These are phyloP conservation scores for Smutsia gigantea DNA, from an alignment of 2,797 vertebrate genomes.

Conservation along the genomic window DNA sequence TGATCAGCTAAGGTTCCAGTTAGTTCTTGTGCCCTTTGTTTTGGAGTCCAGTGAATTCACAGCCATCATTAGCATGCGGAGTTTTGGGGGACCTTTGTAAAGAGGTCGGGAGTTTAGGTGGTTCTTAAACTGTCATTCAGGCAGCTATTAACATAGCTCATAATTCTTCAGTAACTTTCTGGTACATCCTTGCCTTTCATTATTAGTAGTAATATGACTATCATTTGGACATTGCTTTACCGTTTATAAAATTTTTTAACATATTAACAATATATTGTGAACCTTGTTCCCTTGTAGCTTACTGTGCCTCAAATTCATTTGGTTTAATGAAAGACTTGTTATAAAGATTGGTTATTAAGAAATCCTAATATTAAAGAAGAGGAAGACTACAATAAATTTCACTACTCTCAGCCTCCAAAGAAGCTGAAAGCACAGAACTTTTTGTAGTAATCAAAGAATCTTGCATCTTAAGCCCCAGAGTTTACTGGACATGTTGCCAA, in stretches of 20 bases:
- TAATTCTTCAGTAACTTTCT: background rate
- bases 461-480: background rate
- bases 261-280: background rate
- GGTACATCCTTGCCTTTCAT: background rate
- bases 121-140: background rate
- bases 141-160: slow-evolving; percentile 1
- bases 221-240: background rate
- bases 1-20: background rate
- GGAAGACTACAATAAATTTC: slow-evolving; percentile 15
- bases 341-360: background rate
- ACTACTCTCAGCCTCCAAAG: background rate
- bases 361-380: slow-evolving; percentile 41
- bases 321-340: slow-evolving; percentile 50
- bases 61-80: slow-evolving; percentile 3
- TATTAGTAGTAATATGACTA: background rate
- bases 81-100: background rate
- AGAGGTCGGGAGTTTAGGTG: slow-evolving; percentile 11
- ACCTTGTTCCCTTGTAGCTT: background rate
- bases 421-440: slow-evolving; percentile 30
- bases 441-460: background rate
- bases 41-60: background rate
- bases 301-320: slow-evolving; percentile 35
- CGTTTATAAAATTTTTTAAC: slow-evolving; percentile 18
- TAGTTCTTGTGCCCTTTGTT: background rate
- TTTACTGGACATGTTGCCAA: slow-evolving; percentile 40